phyloP scores from a whole-genome alignment of 2,888 invertebrate species.

The Catonia carolina region DNA sequence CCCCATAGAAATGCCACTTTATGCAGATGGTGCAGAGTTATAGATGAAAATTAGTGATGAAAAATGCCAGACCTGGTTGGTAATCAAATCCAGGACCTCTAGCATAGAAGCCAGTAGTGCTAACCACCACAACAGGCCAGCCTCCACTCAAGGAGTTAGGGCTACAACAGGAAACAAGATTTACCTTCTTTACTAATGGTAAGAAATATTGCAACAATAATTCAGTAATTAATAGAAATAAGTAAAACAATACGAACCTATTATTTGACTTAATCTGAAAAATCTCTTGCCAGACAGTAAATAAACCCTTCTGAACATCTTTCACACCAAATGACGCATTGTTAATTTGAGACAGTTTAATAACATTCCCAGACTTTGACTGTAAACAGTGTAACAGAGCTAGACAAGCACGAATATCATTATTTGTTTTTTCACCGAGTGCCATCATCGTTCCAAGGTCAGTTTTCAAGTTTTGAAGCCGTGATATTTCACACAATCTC shows the following conservation, averaged over 20 bases:
- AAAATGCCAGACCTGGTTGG: too few relatives aligned
- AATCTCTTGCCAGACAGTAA: slow-evolving; percentile 76
- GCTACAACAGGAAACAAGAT: too few relatives aligned
- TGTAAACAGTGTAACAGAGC: slow-evolving; percentile 76
- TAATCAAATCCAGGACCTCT: too few relatives aligned
- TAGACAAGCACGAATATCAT: slow-evolving; percentile 88
- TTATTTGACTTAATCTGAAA: slow-evolving; percentile 52
- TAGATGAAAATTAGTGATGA: too few relatives aligned
- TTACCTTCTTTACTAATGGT: too few relatives aligned
- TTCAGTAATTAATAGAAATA: not conserved
- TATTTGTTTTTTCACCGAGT: slow-evolving; percentile 74
- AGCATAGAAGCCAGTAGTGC: too few relatives aligned
- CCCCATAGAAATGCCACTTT: too few relatives aligned
- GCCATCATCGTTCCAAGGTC: slow-evolving; percentile 64
- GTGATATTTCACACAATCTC: slow-evolving; percentile 61
- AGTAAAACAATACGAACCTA: slow-evolving; percentile 10
- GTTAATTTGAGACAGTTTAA: slow-evolving; percentile 51
- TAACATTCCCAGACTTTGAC: slow-evolving; percentile 38
- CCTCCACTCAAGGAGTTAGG: too few relatives aligned
- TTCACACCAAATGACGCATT: slow-evolving; percentile 73
- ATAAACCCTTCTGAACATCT: slow-evolving; percentile 77
- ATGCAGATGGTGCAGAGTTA: too few relatives aligned
- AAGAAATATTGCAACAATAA: too few relatives aligned
- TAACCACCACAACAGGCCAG: too few relatives aligned
- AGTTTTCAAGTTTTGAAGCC: slow-evolving; percentile 58